phyloP scores from a whole-genome alignment of 2,888 invertebrate genomes.

The Hedya salicella region DNA sequence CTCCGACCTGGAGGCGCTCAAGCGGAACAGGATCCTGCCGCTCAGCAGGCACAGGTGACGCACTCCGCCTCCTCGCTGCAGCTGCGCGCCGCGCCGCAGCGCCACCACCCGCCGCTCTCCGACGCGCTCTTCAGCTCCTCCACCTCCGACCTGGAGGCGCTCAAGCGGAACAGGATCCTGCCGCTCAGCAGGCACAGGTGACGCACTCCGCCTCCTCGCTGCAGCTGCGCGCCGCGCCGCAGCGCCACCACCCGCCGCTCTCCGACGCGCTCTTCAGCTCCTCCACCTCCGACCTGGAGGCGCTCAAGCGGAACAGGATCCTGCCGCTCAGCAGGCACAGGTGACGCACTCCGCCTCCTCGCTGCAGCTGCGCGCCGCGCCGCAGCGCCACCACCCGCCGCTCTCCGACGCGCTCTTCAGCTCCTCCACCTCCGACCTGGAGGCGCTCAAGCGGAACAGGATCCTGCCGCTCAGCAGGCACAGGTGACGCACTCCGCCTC shows the following conservation, averaged over 20 bases:
- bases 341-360: background rate
- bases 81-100: constrained; percentile 16
- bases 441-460: too few relatives aligned
- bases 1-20: background rate
- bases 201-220: too few relatives aligned
- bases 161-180: too few relatives aligned
- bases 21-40: constrained; percentile 5
- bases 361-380: background rate
- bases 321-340: constrained; percentile 22
- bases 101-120: constrained; percentile 7
- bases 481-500: background rate
- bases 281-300: background rate
- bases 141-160: constrained; percentile 72
- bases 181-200: background rate
- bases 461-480: background rate
- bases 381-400: constrained; percentile 15
- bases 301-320: background rate
- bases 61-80: background rate
- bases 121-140: constrained; percentile 64
- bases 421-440: constrained; percentile 71
- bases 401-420: constrained; percentile 56
- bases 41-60: constrained; percentile 17
- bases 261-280: too few relatives aligned
- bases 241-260: too few relatives aligned
- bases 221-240: too few relatives aligned